Percentiles rank a stretch among this genome's conserved stretches.
phyloP scores from a whole-genome alignment of 2,113 vertebrate genomes.

The Callorhinus ursinus region DNA sequence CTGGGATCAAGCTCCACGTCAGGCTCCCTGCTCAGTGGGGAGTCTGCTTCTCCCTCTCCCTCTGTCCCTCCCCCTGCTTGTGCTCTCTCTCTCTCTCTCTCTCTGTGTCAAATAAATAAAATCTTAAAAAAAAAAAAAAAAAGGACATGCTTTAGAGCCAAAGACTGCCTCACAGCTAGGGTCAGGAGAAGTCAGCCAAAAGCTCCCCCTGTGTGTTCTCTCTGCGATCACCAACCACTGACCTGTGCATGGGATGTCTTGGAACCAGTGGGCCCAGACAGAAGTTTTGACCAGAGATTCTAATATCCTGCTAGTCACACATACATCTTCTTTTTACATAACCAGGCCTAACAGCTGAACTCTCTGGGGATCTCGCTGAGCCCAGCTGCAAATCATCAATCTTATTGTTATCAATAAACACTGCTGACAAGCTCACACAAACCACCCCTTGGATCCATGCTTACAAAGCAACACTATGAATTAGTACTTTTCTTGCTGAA shows the following conservation, averaged over 20 bases:
- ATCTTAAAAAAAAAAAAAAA: neutral
- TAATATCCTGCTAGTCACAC: neutral
- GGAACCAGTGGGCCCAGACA: neutral
- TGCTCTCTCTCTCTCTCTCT: too few relatives aligned
- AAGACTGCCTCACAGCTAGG: neutral
- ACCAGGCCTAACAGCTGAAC: neutral
- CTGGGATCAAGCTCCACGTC: too few relatives aligned
- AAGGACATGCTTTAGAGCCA: too few relatives aligned
- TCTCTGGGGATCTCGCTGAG: neutral
- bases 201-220: accelerated
- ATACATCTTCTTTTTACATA: neutral
- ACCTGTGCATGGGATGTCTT: neutral
- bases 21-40: too few relatives aligned
- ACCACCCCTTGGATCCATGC: neutral
- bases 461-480: neutral
- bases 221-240: neutral
- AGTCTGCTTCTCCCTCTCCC: too few relatives aligned
- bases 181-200: too few relatives aligned
- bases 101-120: too few relatives aligned
- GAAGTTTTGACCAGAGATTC: neutral
- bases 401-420: neutral
- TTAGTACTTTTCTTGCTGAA: neutral
- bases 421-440: neutral
- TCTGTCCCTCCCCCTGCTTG: too few relatives aligned
- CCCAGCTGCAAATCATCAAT: neutral